phyloP scores from a whole-genome alignment of 1,140 invertebrate species.

The Pseudomyrmex sp. region DNA sequence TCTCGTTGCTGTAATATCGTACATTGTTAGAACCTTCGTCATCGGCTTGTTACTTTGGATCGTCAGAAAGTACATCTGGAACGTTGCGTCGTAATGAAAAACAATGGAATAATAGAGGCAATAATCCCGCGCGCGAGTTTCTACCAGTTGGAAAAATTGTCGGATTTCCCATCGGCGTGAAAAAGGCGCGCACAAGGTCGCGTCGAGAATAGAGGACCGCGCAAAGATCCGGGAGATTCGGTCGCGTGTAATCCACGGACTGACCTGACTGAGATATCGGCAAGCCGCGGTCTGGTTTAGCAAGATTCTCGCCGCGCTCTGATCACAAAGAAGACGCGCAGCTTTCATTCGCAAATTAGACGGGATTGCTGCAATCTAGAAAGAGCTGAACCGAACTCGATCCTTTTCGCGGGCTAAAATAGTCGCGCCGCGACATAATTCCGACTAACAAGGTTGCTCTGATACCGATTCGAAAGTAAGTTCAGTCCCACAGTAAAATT shows the following conservation, averaged over 20 bases:
- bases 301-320: conserved; percentile 53
- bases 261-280: conserved; percentile 46
- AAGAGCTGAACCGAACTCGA: neutral
- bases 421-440: too few species aligned
- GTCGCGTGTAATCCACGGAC: too few species aligned
- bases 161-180: conserved; percentile 40
- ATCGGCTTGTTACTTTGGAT: too few species aligned
- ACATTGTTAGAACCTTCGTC: too few species aligned
- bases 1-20: too few species aligned
- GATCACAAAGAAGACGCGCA: conserved; percentile 38
- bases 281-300: conserved; percentile 63
- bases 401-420: neutral
- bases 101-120: conserved; percentile 44
- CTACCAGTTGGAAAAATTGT: conserved; percentile 14
- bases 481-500: too few species aligned
- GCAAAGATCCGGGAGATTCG: conserved; percentile 66
- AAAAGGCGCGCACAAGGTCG: conserved; percentile 60
- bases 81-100: too few species aligned
- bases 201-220: neutral
- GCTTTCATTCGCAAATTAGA: neutral
- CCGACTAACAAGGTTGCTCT: neutral
- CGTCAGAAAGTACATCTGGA: too few species aligned
- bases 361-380: neutral
- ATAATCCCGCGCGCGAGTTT: conserved; percentile 25
- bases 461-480: neutral